Conservation (phyloP, 2,888 invertebrate species). For the Nomada flava region DNA sequence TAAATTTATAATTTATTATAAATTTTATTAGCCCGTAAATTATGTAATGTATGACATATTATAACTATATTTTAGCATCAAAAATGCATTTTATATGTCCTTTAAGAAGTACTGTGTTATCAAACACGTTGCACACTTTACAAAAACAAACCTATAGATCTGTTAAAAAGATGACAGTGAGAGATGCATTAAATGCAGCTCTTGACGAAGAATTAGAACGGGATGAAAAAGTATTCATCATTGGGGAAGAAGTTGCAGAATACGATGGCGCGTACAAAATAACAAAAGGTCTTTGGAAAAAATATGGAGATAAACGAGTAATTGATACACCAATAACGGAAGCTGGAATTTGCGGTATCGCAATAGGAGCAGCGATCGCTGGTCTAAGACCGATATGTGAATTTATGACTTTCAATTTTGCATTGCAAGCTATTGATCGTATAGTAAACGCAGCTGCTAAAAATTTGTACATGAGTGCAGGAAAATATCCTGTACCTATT, state of each 20-base stretch:
- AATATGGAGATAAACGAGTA: conserved; percentile 88
- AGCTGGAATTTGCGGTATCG: conserved; percentile 88
- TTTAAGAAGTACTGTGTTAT: not conserved
- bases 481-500: conserved; percentile 86
- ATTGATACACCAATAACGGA: conserved; percentile 89
- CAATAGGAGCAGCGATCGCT: conserved; percentile 89
- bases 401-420: conserved; percentile 92
- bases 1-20: too few relatives aligned
- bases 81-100: conserved; percentile 24
- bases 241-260: conserved; percentile 89
- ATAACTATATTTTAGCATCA: conserved; percentile 1
- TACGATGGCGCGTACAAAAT: conserved; percentile 88
- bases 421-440: conserved; percentile 91
- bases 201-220: conserved; percentile 88
- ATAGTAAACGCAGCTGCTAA: conserved; percentile 87
- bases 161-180: conserved; percentile 79
- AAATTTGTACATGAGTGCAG: conserved; percentile 90
- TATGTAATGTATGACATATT: conserved; percentile 78
- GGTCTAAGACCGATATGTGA: conserved; percentile 90
- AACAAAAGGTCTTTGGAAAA: conserved; percentile 87
- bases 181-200: conserved; percentile 88
- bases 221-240: conserved; percentile 86
- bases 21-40: too few relatives aligned
- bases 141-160: conserved; percentile 36
- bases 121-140: not conserved